Conservation (phyloP, 2,113 vertebrate species). For the Anoplopoma fimbria region DNA sequence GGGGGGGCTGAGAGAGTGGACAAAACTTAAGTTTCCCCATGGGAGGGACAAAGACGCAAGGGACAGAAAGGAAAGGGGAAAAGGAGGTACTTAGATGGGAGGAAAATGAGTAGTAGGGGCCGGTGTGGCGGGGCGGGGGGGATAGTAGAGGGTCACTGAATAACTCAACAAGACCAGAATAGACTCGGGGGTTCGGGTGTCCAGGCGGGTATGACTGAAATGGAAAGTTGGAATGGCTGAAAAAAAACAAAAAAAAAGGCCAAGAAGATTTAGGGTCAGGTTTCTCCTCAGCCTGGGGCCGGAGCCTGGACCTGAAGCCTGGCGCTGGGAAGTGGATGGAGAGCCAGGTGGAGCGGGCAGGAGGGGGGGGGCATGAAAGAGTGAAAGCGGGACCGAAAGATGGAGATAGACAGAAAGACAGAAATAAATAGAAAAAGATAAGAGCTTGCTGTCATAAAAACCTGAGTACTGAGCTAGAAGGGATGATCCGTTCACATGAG, state of each 20-base stretch:
- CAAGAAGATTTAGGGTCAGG: slow-evolving; percentile 52
- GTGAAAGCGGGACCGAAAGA: not conserved
- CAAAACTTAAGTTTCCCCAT: slow-evolving; percentile 59
- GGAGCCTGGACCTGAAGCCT: slow-evolving; percentile 19
- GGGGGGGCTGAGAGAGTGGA: slow-evolving; percentile 39
- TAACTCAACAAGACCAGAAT: slow-evolving; percentile 76
- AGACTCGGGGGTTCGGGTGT: slow-evolving; percentile 71
- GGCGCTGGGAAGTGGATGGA: slow-evolving; percentile 23
- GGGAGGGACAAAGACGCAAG: slow-evolving; percentile 42
- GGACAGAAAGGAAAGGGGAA: not conserved
- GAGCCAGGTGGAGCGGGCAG: slow-evolving; percentile 46
- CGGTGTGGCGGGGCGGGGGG: not conserved
- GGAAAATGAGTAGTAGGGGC: slow-evolving; percentile 37
- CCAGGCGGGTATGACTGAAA: slow-evolving; percentile 68
- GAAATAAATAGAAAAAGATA: not conserved
- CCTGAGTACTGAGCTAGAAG: not conserved
- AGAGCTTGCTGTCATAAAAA: slow-evolving; percentile 32
- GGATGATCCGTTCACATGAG: slow-evolving; percentile 11
- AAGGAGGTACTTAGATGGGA: not conserved
- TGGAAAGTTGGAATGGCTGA: slow-evolving; percentile 75
- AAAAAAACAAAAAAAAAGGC: slow-evolving; percentile 12
- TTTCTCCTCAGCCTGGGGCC: slow-evolving; percentile 60
- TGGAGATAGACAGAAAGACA: not conserved
- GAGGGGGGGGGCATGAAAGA: not conserved
- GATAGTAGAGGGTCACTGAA: slow-evolving; percentile 66